Base-by-base conservation (phyloP, 1,140 invertebrate species). In the Aphis gossypii region DNA sequence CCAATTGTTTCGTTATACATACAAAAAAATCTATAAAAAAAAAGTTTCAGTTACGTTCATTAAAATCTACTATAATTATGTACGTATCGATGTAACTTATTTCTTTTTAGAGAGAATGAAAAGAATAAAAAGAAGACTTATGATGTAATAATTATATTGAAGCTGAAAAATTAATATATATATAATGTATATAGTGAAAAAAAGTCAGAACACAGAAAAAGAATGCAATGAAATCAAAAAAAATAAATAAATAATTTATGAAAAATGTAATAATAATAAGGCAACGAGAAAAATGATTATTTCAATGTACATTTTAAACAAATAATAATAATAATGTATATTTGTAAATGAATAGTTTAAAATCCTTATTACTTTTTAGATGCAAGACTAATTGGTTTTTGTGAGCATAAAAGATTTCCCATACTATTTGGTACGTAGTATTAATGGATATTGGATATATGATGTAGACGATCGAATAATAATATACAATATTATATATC, bases 1-100 rank as follows among this genome's bases (percentile, higher is more conserved):
- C 20, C 88, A 25, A 51, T 89, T 89, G 87, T 89, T 89, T 14
- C 3, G 2, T 86, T 86, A 46, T 46, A 25, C 11, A 7, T n/a
- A 48, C 35, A 54, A 21, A 89, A 89, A 25, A 56, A 87, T 18
- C 25, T 0, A 3, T 25, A 46, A 46, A 14, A 46, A 46, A 54
- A 38, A 89, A 89, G 87, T 89, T 56, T 89, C 35, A 41, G 20
- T 38, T 41, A 30, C 48, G 88, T 89, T 56, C 88, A 89, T 89
- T 89, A 25, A 89, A 56, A 89, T 9, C n/a, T 14, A 41, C 51
- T 41, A 54, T 89, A 38, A 54, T 35, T 54, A 54, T 89, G 87
- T 89, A 54, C 3, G 38, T 25, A 14, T 18, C n/a, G 18, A 23
- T 54, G 48, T 56, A 88, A 54, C 20, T 56, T 56, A 56, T 25